Evolutionary conservation across 2,797 vertebrate genomes (phyloP).

Genomic region (Characodon lateralis): DNA sequence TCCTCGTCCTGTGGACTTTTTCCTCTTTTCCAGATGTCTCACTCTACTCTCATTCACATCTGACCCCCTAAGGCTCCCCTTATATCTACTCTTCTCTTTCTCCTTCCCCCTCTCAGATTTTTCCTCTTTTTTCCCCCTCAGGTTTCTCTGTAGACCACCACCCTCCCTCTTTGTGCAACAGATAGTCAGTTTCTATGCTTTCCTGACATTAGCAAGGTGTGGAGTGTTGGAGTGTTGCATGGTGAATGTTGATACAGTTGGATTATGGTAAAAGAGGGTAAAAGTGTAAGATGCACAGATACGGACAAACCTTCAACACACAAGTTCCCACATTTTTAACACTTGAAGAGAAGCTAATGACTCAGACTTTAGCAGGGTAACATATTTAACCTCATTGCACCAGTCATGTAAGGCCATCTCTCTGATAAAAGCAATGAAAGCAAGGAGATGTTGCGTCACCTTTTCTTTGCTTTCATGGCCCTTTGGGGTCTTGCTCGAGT

Average conservation of each 20-base stretch:
- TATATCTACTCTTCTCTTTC: conserved; percentile 50
- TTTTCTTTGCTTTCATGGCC: conserved; percentile 65
- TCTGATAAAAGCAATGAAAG: conserved; percentile 71
- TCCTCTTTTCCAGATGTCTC: conserved; percentile 83
- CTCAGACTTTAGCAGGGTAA: conserved; percentile 63
- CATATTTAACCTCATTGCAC: conserved; percentile 59
- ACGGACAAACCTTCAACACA: conserved; percentile 17
- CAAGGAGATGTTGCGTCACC: conserved; percentile 64
- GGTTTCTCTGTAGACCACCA: conserved; percentile 57
- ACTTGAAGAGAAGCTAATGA: conserved; percentile 43
- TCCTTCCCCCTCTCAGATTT: conserved; percentile 19
- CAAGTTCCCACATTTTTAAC: conserved; percentile 17
- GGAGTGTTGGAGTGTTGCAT: conserved; percentile 44
- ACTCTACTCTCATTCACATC: conserved; percentile 72
- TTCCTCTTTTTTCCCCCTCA: conserved; percentile 39
- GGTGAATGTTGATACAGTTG: conserved; percentile 73
- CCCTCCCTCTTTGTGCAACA: conserved; percentile 58
- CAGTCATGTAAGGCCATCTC: conserved; percentile 70
- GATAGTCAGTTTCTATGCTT: conserved; percentile 61
- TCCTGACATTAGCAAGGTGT: conserved; percentile 45
- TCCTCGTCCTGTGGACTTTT: conserved; percentile 69
- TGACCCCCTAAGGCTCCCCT: conserved; percentile 65
- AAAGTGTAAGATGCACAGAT: conserved; percentile 56
- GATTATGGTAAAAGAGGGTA: conserved; percentile 61
- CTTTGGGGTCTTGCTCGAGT: conserved; percentile 61